Base-by-base conservation (phyloP, 2,888 invertebrate genomes). In the Hydraecia micacea region DNA sequence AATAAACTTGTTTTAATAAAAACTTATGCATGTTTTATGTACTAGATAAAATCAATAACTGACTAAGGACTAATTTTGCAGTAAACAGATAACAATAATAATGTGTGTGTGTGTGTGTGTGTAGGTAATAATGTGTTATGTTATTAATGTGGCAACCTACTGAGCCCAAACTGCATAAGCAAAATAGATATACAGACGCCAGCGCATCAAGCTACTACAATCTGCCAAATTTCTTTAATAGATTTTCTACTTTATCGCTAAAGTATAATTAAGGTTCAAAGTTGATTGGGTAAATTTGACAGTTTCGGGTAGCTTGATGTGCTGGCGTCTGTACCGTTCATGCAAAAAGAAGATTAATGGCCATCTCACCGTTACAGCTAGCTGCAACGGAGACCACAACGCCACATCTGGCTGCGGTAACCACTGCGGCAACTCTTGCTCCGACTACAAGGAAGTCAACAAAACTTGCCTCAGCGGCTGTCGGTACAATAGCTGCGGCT, bases 331-430 rank as follows among this genome's bases (percentile, higher is more conserved):
- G 18, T 32, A 21, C 32, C 4, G 1, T 62, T 18, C 6, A 15
- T 7, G 28, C 2, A 15, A 9, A 62, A 32, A 32, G 8, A 21
- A 36, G 36, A 36, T 11, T 46, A 67, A 78, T 60, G 8, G 4
- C 25, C 11, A 39, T 8, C 6, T 60, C 3, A 42, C 21, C 11
- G 0, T 62, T 36, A 13, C 89, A 94, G 93, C 91, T 0, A 90
- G 90, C 75, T 95, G 95, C 81, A 91, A 91, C 5, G 93, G 92
- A 0, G 95, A 95, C 75, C 83, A 79, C 69, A 95, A 95, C 77
- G 95, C 95, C 0, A 93, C 92, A 4, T 90, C 92, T 0, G 95
- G 95, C 15, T 95, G 95, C 75, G 95, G 95, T 0, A 94, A 95
- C 89, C 92, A 93, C 81, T 95, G 95, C 79, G 95, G 95, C 4